Conservation (phyloP, 2,888 invertebrate species). For the Bombylius discolor region DNA sequence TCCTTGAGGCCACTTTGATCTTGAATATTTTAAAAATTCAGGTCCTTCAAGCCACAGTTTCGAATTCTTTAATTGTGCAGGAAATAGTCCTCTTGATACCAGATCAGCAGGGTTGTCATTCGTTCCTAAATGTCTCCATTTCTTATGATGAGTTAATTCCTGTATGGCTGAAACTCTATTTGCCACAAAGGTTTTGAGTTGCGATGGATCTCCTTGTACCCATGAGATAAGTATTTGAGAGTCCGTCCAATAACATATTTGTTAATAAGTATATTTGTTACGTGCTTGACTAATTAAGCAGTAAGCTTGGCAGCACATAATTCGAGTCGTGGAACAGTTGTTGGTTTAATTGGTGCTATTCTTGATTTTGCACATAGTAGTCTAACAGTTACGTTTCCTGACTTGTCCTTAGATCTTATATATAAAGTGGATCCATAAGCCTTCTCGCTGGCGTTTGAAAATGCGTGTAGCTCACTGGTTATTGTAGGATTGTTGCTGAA, state of each 20-base stretch:
- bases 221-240: slow-evolving; percentile 11
- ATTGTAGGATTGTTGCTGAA: not conserved
- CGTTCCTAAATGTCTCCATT: slow-evolving; percentile 11
- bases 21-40: not conserved
- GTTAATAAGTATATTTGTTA: not conserved
- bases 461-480: not conserved
- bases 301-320: slow-evolving; percentile 11
- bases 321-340: slow-evolving; percentile 17
- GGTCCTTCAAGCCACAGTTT: slow-evolving; percentile 16
- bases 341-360: slow-evolving; percentile 12
- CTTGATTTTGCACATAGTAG: slow-evolving; percentile 8
- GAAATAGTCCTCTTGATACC: slow-evolving; percentile 12
- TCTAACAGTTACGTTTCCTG: slow-evolving; percentile 6
- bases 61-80: slow-evolving; percentile 3
- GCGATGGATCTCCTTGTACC: slow-evolving; percentile 5
- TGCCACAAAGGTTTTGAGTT: slow-evolving; percentile 9
- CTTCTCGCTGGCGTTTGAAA: slow-evolving; percentile 2
- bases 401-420: not conserved
- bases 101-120: slow-evolving; percentile 13
- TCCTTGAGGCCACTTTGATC: not conserved
- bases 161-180: slow-evolving; percentile 12
- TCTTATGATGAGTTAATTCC: not conserved
- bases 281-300: not conserved
- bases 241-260: not conserved
- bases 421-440: slow-evolving; percentile 3